Percentiles rank a stretch among this genome's conserved stretches.
These are phyloP conservation scores for Cairina moschata DNA, from an alignment of 2,113 vertebrate genomes.

Conservation along the genomic window DNA sequence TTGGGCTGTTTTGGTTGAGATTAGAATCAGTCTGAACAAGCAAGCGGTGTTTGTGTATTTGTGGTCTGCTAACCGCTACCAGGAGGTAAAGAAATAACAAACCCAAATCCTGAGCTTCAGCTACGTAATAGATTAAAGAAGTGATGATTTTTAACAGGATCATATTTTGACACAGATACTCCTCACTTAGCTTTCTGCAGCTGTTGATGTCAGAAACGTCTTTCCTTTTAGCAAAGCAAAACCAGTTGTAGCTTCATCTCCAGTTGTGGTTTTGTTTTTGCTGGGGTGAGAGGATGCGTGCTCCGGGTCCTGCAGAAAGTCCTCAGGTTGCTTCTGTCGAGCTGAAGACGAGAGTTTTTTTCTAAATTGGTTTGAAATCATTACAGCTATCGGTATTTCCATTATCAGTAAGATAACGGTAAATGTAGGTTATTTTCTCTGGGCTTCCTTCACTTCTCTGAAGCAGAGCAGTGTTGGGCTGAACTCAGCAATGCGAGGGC, in stretches of 20 bases:
- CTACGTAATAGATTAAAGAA: neutral
- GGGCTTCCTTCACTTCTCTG: neutral
- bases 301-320: neutral
- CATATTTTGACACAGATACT: neutral
- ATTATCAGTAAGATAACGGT: neutral
- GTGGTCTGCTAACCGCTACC: neutral
- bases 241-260: neutral
- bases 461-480: neutral
- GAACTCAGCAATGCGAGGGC: neutral
- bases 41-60: rapidly evolving
- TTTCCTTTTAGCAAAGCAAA: neutral
- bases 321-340: rapidly evolving
- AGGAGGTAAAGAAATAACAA: neutral
- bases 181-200: neutral
- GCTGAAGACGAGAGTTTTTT: neutral
- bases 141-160: neutral
- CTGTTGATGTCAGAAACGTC: neutral
- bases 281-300: rapidly evolving
- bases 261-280: neutral
- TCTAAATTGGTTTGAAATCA: neutral
- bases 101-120: neutral
- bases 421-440: neutral
- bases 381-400: neutral
- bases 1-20: neutral
- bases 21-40: neutral